Conservation (phyloP, 37 sponge, comb jelly and placozoan species). For the Tethya wilhelma region DNA sequence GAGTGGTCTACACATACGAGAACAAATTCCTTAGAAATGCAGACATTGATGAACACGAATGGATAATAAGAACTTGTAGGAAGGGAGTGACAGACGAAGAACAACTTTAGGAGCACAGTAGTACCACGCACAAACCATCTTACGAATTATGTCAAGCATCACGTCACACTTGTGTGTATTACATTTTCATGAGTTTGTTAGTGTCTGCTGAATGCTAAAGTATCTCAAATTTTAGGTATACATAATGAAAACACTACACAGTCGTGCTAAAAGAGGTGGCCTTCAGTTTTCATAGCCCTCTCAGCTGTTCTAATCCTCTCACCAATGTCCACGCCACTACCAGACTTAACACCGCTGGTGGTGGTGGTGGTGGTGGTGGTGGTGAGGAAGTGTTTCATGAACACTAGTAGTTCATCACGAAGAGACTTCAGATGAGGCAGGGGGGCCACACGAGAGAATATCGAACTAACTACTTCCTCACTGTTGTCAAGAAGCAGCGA, state of each 20-base stretch:
- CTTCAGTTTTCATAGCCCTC: slow-evolving; percentile 28
- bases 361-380: neutral
- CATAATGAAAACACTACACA: neutral
- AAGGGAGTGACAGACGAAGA: slow-evolving; percentile 79
- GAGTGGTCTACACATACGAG: slow-evolving; percentile 84
- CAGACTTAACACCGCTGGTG: neutral
- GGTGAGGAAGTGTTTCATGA: slow-evolving; percentile 62
- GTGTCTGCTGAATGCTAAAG: neutral
- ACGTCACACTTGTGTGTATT: neutral
- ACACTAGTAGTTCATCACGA: slow-evolving; percentile 55
- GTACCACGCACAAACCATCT: neutral
- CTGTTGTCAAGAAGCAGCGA: slow-evolving; percentile 52
- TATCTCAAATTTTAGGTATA: neutral
- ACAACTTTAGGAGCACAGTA: slow-evolving; percentile 21
- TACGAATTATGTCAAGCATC: neutral
- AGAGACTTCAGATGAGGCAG: slow-evolving; percentile 49
- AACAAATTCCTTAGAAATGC: slow-evolving; percentile 95
- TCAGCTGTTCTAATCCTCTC: slow-evolving; percentile 30
- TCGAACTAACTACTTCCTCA: slow-evolving; percentile 3
- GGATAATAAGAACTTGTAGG: slow-evolving; percentile 92
- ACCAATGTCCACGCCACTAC: neutral
- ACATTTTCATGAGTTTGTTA: neutral
- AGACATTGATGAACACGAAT: slow-evolving; percentile 96
- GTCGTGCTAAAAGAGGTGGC: neutral
- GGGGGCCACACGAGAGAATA: slow-evolving; percentile 50